A percentile compares a stretch with the other conserved stretches of the same genome.
Evolutionary conservation across 2,888 invertebrate species (phyloP).

Genomic region (Leptopilina myrica): DNA sequence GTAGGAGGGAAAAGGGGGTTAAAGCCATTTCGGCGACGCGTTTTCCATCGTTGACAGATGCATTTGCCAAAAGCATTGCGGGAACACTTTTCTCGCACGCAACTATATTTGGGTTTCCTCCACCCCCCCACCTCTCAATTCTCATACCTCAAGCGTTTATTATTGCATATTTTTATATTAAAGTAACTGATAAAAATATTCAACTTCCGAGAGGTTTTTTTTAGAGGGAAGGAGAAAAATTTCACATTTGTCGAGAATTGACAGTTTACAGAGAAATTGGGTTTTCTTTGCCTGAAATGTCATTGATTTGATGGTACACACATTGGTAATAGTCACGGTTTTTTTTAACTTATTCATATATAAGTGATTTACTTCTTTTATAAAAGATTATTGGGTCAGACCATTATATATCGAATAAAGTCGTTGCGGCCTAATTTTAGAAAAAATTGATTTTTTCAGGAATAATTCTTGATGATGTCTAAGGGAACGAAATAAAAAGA

Average conservation of each 20-base stretch:
- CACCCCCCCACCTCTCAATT: too few relatives aligned
- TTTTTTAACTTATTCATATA: too few relatives aligned
- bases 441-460: too few relatives aligned
- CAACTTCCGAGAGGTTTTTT: neutral
- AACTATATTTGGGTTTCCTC: neutral
- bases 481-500: too few relatives aligned
- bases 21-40: constrained; percentile 63
- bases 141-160: neutral
- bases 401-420: too few relatives aligned
- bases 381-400: too few relatives aligned
- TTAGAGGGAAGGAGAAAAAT: neutral
- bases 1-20: constrained; percentile 6
- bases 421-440: too few relatives aligned
- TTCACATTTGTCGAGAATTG: neutral
- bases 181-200: constrained; percentile 4
- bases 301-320: neutral
- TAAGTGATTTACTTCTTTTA: too few relatives aligned
- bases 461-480: too few relatives aligned
- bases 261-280: neutral
- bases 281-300: neutral
- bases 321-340: neutral
- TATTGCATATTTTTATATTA: constrained; percentile 8
- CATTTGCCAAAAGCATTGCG: constrained; percentile 60
- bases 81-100: neutral
- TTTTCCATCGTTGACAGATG: constrained; percentile 68